Evolutionary conservation across 2,888 invertebrate genomes (phyloP).

Genomic region (Cetonia aurata): DNA sequence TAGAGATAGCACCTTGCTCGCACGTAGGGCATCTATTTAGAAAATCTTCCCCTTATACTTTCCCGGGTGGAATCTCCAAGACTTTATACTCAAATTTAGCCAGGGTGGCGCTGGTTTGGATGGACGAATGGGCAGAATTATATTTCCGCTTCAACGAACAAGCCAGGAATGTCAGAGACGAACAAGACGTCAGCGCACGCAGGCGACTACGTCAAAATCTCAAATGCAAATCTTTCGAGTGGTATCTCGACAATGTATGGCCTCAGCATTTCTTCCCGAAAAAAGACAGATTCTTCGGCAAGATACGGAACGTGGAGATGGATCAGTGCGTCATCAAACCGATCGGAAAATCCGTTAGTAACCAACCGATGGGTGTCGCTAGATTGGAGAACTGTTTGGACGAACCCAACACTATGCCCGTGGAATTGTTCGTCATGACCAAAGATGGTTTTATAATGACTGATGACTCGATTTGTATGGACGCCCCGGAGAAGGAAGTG

Average conservation of each 20-base stretch:
- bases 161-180: slow-evolving; percentile 75
- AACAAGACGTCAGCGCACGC: slow-evolving; percentile 75
- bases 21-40: slow-evolving; percentile 99
- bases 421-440: slow-evolving; percentile 80
- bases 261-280: slow-evolving; percentile 98
- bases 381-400: slow-evolving; percentile 96
- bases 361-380: slow-evolving; percentile 96
- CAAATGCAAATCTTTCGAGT: slow-evolving; percentile 95
- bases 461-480: slow-evolving; percentile 89
- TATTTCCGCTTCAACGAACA: slow-evolving; percentile 97
- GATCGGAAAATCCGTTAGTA: slow-evolving; percentile 76
- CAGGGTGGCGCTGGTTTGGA: slow-evolving; percentile 99
- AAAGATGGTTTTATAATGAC: slow-evolving; percentile 82
- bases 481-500: slow-evolving; percentile 71
- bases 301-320: slow-evolving; percentile 92
- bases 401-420: slow-evolving; percentile 83
- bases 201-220: slow-evolving; percentile 69
- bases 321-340: slow-evolving; percentile 80
- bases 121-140: slow-evolving; percentile 99
- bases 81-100: slow-evolving; percentile 97
- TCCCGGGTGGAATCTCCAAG: slow-evolving; percentile 90
- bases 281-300: slow-evolving; percentile 96
- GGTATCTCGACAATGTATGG: slow-evolving; percentile 98
- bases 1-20: slow-evolving; percentile 96
- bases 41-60: slow-evolving; percentile 87